Conservation (phyloP, 2,888 invertebrate species). For the Cheilosia variabilis region DNA sequence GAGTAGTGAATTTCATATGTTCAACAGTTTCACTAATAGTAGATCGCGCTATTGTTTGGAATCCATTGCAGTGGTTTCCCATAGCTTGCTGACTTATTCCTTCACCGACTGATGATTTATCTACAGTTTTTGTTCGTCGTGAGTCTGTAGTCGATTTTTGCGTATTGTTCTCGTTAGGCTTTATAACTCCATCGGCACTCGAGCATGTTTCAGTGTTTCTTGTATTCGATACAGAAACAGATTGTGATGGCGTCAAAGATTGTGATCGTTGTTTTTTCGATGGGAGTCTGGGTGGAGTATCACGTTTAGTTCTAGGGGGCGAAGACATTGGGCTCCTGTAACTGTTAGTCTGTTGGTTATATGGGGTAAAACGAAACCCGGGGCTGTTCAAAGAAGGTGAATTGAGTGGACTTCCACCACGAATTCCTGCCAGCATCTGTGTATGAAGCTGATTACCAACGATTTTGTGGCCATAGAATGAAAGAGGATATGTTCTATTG, state of each 20-base stretch:
- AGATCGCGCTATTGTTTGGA: conserved; percentile 82
- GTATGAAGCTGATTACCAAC: conserved; percentile 84
- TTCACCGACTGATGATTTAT: conserved; percentile 69
- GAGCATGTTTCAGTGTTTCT: conserved; percentile 86
- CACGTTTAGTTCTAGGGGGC: conserved; percentile 85
- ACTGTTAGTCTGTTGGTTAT: conserved; percentile 77
- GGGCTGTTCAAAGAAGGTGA: conserved; percentile 83
- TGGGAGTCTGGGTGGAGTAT: conserved; percentile 84
- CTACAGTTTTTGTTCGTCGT: conserved; percentile 73
- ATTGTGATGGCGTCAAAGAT: conserved; percentile 88
- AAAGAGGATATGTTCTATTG: conserved; percentile 91
- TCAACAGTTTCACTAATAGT: conserved; percentile 79
- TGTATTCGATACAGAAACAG: conserved; percentile 79
- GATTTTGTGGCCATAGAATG: conserved; percentile 88
- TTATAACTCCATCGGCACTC: conserved; percentile 89
- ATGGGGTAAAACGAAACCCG: conserved; percentile 81
- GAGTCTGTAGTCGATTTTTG: conserved; percentile 36
- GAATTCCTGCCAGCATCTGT: conserved; percentile 83
- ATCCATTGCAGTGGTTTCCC: conserved; percentile 79
- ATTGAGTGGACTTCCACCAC: conserved; percentile 82
- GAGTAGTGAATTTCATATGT: conserved; percentile 85
- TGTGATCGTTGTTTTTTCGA: conserved; percentile 90
- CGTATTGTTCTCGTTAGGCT: conserved; percentile 77
- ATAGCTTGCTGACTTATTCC: conserved; percentile 58
- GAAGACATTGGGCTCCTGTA: conserved; percentile 85